Evolutionary conservation across 2,113 vertebrate genomes (phyloP).

Genomic region (Chunga burmeisteri): DNA sequence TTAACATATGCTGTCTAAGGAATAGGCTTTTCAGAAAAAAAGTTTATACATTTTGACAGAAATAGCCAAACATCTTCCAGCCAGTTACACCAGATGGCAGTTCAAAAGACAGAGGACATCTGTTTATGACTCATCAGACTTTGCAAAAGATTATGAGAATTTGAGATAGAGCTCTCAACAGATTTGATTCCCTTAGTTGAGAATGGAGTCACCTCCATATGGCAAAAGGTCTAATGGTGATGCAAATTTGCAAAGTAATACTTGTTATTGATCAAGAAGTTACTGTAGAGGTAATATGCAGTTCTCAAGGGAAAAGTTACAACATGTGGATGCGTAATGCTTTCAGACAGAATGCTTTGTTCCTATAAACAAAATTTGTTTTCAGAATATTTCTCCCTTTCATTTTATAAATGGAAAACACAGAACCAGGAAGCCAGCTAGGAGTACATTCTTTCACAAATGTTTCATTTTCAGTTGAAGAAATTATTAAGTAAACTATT

Average conservation of each 20-base stretch:
- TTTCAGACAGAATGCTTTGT: neutral
- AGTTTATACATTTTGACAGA: constrained; percentile 19
- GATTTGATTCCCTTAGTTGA: neutral
- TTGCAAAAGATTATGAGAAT: neutral
- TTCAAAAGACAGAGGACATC: constrained; percentile 48
- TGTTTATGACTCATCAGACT: constrained; percentile 23
- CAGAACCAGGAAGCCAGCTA: neutral
- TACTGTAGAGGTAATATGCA: neutral
- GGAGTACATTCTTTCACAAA: neutral
- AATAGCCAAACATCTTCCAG: constrained; percentile 35
- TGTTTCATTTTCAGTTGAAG: neutral
- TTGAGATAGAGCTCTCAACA: neutral
- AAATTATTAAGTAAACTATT: neutral
- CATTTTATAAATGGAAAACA: neutral
- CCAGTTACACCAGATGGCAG: constrained; percentile 34
- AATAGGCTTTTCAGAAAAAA: neutral
- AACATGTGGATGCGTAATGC: neutral
- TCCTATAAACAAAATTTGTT: neutral
- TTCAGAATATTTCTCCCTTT: neutral
- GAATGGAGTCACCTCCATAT: neutral
- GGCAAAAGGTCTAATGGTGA: neutral
- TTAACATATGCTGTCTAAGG: neutral
- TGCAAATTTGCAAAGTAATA: neutral
- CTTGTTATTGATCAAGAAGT: neutral
- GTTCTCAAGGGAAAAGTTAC: neutral